A percentile compares a stretch with the other conserved stretches of the same genome.
Evolutionary conservation across 2,797 vertebrate genomes (phyloP).

Genomic region (Emydoidea blandingii): DNA sequence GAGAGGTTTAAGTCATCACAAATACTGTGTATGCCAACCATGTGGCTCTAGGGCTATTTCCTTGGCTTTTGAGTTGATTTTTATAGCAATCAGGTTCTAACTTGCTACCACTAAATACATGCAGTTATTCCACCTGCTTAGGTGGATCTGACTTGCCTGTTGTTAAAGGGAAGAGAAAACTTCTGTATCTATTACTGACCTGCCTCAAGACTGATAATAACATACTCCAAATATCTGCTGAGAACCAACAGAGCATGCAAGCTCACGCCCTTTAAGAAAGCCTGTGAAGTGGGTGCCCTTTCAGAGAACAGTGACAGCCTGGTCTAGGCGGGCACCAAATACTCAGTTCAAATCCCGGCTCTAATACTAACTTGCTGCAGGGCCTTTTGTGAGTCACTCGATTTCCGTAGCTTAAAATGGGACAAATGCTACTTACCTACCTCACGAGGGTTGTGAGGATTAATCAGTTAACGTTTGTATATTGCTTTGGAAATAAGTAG

Average conservation of each 20-base stretch:
- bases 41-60: neutral
- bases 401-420: neutral
- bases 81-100: neutral
- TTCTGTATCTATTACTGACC: neutral
- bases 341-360: fast-evolving
- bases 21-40: neutral
- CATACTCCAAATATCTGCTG: slow-evolving; percentile 13
- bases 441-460: neutral
- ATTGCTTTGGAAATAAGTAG: neutral
- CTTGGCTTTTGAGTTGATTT: neutral
- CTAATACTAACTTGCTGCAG: neutral
- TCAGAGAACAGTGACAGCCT: fast-evolving
- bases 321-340: neutral
- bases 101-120: neutral
- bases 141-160: neutral
- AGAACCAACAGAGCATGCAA: neutral
- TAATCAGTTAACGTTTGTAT: neutral
- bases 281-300: neutral
- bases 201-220: slow-evolving; percentile 34
- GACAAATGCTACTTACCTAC: neutral
- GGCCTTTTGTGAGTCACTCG: neutral
- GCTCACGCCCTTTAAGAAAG: slow-evolving; percentile 18
- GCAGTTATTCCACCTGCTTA: slow-evolving; percentile 41
- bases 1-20: neutral
- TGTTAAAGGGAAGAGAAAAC: slow-evolving; percentile 38